Percentiles rank a stretch among this genome's conserved stretches.
phyloP scores from a whole-genome alignment of 1,140 invertebrate genomes.

The Ridgeia piscesae region DNA sequence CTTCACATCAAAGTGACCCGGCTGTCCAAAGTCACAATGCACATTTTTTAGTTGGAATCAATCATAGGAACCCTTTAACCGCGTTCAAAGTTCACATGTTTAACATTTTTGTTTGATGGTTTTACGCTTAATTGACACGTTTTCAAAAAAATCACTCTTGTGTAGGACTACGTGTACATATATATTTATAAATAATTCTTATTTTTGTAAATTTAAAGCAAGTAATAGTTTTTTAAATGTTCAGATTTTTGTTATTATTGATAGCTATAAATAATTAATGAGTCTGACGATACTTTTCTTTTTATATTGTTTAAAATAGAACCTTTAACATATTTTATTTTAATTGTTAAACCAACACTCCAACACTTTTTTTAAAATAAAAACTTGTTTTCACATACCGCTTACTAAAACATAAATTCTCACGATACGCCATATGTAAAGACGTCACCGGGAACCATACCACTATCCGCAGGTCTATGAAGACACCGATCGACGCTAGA shows the following conservation, averaged over 20 bases:
- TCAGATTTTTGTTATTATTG: too few relatives aligned
- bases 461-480: background rate
- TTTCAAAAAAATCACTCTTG: too few relatives aligned
- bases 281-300: too few relatives aligned
- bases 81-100: background rate
- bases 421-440: background rate
- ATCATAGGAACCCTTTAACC: background rate
- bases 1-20: background rate
- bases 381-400: background rate
- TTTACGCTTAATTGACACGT: background rate
- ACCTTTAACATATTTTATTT: too few relatives aligned
- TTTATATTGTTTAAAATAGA: too few relatives aligned
- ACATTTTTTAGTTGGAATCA: background rate
- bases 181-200: too few relatives aligned
- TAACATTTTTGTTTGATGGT: background rate
- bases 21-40: background rate
- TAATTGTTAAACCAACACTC: too few relatives aligned
- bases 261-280: too few relatives aligned
- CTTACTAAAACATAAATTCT: background rate
- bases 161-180: background rate
- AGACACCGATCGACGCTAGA: too few relatives aligned
- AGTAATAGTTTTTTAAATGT: too few relatives aligned
- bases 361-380: too few relatives aligned
- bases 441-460: background rate
- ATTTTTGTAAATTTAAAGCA: too few relatives aligned